A percentile compares a stretch with the other conserved stretches of the same genome.
phyloP scores from a whole-genome alignment of 2,797 vertebrate species.

The Hyperoplus immaculatus region DNA sequence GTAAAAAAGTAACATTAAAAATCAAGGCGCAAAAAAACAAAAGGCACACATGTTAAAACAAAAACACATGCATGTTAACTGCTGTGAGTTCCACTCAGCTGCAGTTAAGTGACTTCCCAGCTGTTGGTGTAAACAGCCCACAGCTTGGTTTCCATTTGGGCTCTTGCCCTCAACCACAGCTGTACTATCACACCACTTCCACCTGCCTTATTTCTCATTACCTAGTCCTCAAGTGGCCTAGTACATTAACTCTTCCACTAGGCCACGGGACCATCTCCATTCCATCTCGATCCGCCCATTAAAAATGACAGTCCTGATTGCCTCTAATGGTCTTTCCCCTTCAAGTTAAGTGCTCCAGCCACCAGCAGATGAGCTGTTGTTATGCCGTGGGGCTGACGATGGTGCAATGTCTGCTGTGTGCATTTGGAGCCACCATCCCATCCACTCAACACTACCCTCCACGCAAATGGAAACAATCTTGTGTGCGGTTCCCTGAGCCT shows the following conservation, averaged over 20 bases:
- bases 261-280: conserved; percentile 68
- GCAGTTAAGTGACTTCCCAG: conserved; percentile 41
- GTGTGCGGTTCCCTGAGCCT: conserved; percentile 17
- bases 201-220: conserved; percentile 62
- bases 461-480: conserved; percentile 60
- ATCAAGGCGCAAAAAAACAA: background rate
- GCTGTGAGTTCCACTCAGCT: conserved; percentile 16
- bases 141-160: conserved; percentile 67
- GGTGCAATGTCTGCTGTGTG: conserved; percentile 47
- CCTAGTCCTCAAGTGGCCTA: conserved; percentile 50
- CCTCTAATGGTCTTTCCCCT: conserved; percentile 73
- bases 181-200: conserved; percentile 53
- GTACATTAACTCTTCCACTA: conserved; percentile 66
- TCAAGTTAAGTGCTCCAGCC: conserved; percentile 73
- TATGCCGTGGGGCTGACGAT: conserved; percentile 29
- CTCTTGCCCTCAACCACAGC: conserved; percentile 51
- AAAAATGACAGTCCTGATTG: conserved; percentile 72
- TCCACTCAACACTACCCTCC: conserved; percentile 66
- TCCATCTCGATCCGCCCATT: conserved; percentile 64
- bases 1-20: too few relatives aligned
- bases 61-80: conserved; percentile 10
- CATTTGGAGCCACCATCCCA: conserved; percentile 60
- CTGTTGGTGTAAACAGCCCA: conserved; percentile 49
- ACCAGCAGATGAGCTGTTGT: conserved; percentile 53
- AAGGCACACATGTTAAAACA: background rate